Base-by-base conservation (phyloP, 2,113 vertebrate species). In the Rallus limicola region DNA sequence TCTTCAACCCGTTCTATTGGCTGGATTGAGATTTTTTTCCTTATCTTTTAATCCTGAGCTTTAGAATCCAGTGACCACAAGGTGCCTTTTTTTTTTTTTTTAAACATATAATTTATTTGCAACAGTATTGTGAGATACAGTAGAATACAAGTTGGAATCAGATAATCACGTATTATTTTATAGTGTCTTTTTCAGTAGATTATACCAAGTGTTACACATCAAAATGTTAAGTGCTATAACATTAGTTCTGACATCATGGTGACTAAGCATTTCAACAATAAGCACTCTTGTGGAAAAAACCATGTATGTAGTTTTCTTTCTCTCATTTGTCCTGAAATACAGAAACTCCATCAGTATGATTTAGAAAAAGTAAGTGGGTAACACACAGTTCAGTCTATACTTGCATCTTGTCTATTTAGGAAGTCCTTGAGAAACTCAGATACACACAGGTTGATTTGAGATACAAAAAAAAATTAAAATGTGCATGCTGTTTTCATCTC, bases 101-200 rank as follows among this genome's bases (percentile, higher is more conserved):
- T 79, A 56, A 88, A 93, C 48, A 96, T 24, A 59, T 19, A 38
- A 36, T 98, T 98, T 98, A 98, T 98, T 98, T 97, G 82, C 81
- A 97, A 78, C 50, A 97, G 78, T 72, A 86, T 28, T 92, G 94
- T 89, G 88, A 97, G 80, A 97, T 91, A 83, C 24, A 98, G 85
- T 24, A 95, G 44, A 94, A 92, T 52, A 95, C 11, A 86, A 59
- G 40, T 77, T 60, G 91, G 94, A 93, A 95, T 10, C 53, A 96
- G 56, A 91, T 36, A 91, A 75, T 24, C 1, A 71, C 53, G 31
- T 76, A 82, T 90, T 84, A 92, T 63, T 86, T 92, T 34, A 69
- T 83, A 94, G 59, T 72, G 84, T 60, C 77, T 79, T 84, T 95
- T 96, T 93, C 92, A 98, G 95, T 95, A 95, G 58, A 95, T 97